These are phyloP conservation scores for Drosophila baimaii DNA, from an alignment of 1,140 invertebrate genomes.

Conservation along the genomic window DNA sequence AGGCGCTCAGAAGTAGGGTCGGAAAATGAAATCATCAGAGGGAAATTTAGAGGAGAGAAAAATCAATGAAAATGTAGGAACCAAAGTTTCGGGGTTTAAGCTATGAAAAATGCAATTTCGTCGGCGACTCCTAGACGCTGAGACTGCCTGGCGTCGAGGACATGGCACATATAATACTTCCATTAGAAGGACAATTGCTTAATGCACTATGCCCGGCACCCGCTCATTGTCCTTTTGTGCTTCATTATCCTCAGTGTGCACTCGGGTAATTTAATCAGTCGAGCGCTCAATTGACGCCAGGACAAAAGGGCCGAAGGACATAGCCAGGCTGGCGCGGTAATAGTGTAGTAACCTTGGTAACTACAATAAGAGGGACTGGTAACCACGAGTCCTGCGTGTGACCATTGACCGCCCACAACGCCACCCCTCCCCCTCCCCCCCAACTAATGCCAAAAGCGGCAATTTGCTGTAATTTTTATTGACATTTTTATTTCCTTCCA, in stretches of 20 bases:
- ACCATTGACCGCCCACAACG: slow-evolving; percentile 26
- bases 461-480: slow-evolving; percentile 68
- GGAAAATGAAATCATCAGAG: slow-evolving; percentile 67
- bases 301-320: slow-evolving; percentile 28
- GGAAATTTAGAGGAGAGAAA: slow-evolving; percentile 48
- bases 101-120: slow-evolving; percentile 62
- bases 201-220: slow-evolving; percentile 47
- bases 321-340: slow-evolving; percentile 13
- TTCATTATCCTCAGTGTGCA: slow-evolving; percentile 49
- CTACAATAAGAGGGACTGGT: slow-evolving; percentile 45
- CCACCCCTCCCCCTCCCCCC: too few relatives aligned
- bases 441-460: slow-evolving; percentile 25
- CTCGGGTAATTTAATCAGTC: slow-evolving; percentile 72
- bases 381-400: slow-evolving; percentile 55
- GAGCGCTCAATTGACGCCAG: slow-evolving; percentile 68
- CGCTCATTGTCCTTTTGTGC: slow-evolving; percentile 33
- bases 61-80: slow-evolving; percentile 67
- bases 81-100: slow-evolving; percentile 30
- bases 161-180: slow-evolving; percentile 28
- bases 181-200: slow-evolving; percentile 52
- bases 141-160: slow-evolving; percentile 53
- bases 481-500: slow-evolving; percentile 63
- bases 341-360: slow-evolving; percentile 69
- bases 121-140: slow-evolving; percentile 57
- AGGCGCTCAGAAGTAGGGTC: slow-evolving; percentile 28